Conservation (phyloP, 1,140 invertebrate genomes). For the Drosophila guanche region DNA sequence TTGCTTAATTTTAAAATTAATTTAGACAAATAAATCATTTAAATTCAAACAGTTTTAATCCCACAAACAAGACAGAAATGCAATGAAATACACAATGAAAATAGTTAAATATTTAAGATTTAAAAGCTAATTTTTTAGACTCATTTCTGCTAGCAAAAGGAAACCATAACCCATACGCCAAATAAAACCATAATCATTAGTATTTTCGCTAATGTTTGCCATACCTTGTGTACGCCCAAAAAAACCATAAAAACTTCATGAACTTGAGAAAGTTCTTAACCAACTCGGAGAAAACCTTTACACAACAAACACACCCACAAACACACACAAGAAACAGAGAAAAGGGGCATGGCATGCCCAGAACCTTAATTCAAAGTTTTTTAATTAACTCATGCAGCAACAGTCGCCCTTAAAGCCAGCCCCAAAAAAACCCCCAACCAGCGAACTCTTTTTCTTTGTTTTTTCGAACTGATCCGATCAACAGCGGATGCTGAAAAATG, state of each 20-base stretch:
- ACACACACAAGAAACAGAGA: not conserved
- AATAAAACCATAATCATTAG: too few species aligned
- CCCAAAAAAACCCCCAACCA: not conserved
- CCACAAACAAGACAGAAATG: too few species aligned
- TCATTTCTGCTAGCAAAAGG: too few species aligned
- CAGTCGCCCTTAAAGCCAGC: conserved; percentile 5
- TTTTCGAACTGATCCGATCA: conserved; percentile 69
- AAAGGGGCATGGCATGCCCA: conserved; percentile 12
- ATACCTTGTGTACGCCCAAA: too few species aligned
- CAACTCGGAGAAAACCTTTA: conserved; percentile 3
- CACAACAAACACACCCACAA: not conserved
- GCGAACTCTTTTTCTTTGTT: conserved; percentile 18
- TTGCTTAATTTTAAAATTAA: too few species aligned
- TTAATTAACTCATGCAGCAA: conserved; percentile 72
- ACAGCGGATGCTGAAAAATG: conserved; percentile 16
- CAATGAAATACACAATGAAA: too few species aligned
- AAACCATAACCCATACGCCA: too few species aligned
- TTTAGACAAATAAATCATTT: too few species aligned
- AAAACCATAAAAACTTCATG: not conserved
- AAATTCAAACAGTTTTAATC: too few species aligned
- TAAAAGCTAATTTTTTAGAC: too few species aligned
- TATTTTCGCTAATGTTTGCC: too few species aligned
- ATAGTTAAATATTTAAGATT: too few species aligned
- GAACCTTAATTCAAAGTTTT: conserved; percentile 63
- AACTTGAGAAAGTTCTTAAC: conserved; percentile 13